These are phyloP conservation scores for Pogonocherus hispidulus DNA, from an alignment of 2,888 invertebrate genomes.

Conservation along the genomic window DNA sequence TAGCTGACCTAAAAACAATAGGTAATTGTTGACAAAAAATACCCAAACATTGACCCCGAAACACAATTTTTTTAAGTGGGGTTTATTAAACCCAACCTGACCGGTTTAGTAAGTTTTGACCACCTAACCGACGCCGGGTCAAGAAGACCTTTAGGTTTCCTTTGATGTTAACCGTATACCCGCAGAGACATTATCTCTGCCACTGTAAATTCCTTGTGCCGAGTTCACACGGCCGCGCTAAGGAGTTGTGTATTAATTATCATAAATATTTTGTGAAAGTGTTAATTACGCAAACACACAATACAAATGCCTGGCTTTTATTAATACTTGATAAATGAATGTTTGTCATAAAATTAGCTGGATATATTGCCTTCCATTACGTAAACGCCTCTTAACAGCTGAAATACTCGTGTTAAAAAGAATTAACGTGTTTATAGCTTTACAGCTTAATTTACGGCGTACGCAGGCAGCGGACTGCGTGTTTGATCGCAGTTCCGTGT, in stretches of 20 bases:
- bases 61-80: too few species aligned
- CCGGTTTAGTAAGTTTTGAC: too few species aligned
- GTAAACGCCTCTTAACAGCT: slow-evolving; percentile 27
- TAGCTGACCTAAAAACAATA: too few species aligned
- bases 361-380: slow-evolving; percentile 29
- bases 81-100: too few species aligned
- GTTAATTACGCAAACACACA: slow-evolving; percentile 50
- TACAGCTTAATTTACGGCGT: slow-evolving; percentile 26
- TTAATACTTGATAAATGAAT: slow-evolving; percentile 49
- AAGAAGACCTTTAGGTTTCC: background rate
- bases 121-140: too few species aligned
- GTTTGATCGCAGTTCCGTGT: background rate
- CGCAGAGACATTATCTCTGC: background rate
- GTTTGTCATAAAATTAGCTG: slow-evolving; percentile 50
- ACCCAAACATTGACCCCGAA: too few species aligned
- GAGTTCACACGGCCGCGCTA: slow-evolving; percentile 48
- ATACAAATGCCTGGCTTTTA: slow-evolving; percentile 44
- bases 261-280: slow-evolving; percentile 54
- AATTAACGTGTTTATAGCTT: slow-evolving; percentile 22
- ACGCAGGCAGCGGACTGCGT: background rate
- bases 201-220: slow-evolving; percentile 42
- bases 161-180: background rate
- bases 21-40: too few species aligned
- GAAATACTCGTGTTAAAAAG: slow-evolving; percentile 11
- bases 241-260: slow-evolving; percentile 50